These are phyloP conservation scores for Mesoclemmys tuberculata DNA, from an alignment of 2,113 vertebrate species.

Conservation along the genomic window DNA sequence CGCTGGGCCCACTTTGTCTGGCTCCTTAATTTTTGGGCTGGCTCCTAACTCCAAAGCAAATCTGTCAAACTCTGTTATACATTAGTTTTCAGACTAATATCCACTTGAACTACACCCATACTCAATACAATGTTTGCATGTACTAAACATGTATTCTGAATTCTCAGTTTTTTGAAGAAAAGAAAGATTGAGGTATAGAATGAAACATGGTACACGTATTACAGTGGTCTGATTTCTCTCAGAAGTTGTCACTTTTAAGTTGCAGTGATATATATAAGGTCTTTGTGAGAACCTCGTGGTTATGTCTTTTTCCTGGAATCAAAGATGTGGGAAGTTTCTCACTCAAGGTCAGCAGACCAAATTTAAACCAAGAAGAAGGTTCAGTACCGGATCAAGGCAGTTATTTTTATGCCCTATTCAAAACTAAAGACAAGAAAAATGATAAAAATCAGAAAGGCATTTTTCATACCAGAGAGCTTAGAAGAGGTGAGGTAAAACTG, in stretches of 20 bases:
- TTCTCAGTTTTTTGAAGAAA: not conserved
- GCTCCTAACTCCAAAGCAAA: no score
- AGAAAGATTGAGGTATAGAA: not conserved
- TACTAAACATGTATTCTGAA: not conserved
- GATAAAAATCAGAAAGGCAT: not conserved
- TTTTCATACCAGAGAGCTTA: not conserved
- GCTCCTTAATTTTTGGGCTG: no score
- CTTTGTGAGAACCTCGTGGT: conserved; percentile 49
- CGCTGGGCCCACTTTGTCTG: no score
- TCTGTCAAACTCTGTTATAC: no score
- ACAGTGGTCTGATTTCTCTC: conserved; percentile 19
- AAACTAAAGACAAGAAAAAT: conserved; percentile 11
- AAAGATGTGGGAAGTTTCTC: conserved; percentile 46
- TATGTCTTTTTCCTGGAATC: conserved; percentile 61
- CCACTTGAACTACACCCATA: not conserved
- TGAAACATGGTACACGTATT: conserved; percentile 17
- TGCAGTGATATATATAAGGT: conserved; percentile 54
- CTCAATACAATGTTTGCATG: conserved; percentile 10
- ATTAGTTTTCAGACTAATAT: not conserved
- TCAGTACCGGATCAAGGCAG: not conserved
- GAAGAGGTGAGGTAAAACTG: not conserved
- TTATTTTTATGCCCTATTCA: not conserved
- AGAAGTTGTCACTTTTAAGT: conserved; percentile 50
- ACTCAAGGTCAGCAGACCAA: conserved; percentile 26
- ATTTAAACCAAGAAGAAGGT: conserved; percentile 14